phyloP scores from a whole-genome alignment of 2,888 invertebrate species.

The Tetheella fluctuosa region DNA sequence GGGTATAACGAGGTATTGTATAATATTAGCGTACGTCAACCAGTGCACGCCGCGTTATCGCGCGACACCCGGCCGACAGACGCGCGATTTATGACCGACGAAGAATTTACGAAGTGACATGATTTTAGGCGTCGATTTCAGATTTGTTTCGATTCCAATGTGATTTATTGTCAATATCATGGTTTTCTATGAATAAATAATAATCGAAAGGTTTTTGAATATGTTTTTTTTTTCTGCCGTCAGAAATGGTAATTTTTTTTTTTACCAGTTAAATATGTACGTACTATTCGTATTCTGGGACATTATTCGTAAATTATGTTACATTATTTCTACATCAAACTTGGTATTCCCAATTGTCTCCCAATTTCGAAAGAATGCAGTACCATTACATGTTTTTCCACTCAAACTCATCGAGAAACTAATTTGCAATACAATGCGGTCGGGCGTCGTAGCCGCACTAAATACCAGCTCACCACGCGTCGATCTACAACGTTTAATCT shows the following conservation, averaged over 20 bases:
- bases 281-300: no score
- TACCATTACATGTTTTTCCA: constrained; percentile 25
- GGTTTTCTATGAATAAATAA: constrained; percentile 14
- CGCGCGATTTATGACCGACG: constrained; percentile 47
- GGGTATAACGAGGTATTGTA: constrained; percentile 29
- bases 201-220: background rate
- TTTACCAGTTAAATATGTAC: no score
- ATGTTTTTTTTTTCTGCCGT: background rate
- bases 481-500: constrained; percentile 75
- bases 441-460: constrained; percentile 48
- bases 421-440: constrained; percentile 71
- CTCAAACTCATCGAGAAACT: constrained; percentile 40
- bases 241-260: no score
- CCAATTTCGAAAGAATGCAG: constrained; percentile 5
- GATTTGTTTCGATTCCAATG: constrained; percentile 29
- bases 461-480: constrained; percentile 59
- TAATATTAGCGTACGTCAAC: constrained; percentile 52
- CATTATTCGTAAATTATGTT: no score
- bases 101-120: constrained; percentile 32
- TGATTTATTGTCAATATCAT: background rate
- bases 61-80: constrained; percentile 28
- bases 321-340: no score
- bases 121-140: constrained; percentile 37
- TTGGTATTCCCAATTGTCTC: background rate
- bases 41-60: constrained; percentile 41